Evolutionary conservation across 2,888 invertebrate genomes (phyloP), one percentile per base, ranked within the genome.

Genomic region (Drosophila engyochracea): DNA sequence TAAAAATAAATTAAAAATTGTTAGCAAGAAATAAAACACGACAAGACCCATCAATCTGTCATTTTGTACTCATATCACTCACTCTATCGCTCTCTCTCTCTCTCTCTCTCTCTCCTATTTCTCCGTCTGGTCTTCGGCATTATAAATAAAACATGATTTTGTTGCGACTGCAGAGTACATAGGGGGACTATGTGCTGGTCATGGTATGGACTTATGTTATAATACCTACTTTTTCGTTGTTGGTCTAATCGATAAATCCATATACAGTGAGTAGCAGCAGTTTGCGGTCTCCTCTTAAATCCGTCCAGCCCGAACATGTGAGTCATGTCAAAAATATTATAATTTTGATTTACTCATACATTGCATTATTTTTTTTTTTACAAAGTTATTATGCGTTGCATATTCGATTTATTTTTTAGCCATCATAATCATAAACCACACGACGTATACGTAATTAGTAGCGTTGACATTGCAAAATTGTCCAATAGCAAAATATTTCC

Each of bases 401-500:
- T 76, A 68, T 85, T 76, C 64, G 41, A 67, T 72, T 68, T 59
- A 53, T 52, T 30, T 31, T 52, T 35, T 41, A 39, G 28, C 31
- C 33, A 25, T 33, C 57, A 35, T 19, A 16, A 47, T 52, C 51
- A 70, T n/a, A 44, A 28, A 53, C 85, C 82, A 76, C 83, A 73
- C n/a, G 70, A 49, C 80, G 84, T 75, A 74, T 76, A 60, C 62
- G 74, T 72, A 86, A 86, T 83, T 86, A 83, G 87, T 75, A 54
- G 30, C 57, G 41, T 44, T 37, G 37, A 44, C 25, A 55, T 62
- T 58, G 52, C 16, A 22, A 53, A 58, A 70, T 66, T 12, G 4
- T 2, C 14, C 35, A 37, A 35, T 51, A 16, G n/a, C 19, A 51
- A n/a, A 51, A 44, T 51, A 39, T 55, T 28, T 55, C n/a, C n/a